A percentile compares a stretch with the other conserved stretches of the same genome.
Evolutionary conservation across 1,140 invertebrate genomes (phyloP).

Genomic region (Ceratosolen fusciceps): DNA sequence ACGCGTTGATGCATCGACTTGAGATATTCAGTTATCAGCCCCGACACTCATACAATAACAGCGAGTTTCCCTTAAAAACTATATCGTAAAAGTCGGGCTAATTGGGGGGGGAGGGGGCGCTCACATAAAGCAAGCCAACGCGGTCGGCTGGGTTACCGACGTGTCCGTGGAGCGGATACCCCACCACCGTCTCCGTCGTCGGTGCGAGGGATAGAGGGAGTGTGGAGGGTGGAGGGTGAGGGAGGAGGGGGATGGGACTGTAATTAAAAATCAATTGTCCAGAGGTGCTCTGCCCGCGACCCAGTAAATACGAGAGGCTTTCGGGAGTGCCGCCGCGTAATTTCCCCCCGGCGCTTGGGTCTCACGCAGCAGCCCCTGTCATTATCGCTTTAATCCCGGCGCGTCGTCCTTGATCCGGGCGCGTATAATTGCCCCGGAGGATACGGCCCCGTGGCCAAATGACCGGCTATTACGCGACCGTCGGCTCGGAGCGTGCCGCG

Average conservation of each 20-base stretch:
- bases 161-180: too few species aligned
- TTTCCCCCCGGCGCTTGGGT: slow-evolving; percentile 1
- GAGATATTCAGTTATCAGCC: neutral
- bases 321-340: slow-evolving; percentile 1
- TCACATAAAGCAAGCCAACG: neutral
- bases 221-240: too few species aligned
- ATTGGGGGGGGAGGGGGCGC: neutral
- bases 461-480: slow-evolving; percentile 20
- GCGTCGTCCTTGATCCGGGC: slow-evolving; percentile 1
- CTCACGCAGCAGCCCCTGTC: neutral
- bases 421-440: slow-evolving; percentile 7
- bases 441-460: neutral
- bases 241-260: too few species aligned
- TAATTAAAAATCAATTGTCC: slow-evolving; percentile 41
- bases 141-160: too few species aligned
- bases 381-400: slow-evolving; percentile 27
- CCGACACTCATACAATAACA: neutral
- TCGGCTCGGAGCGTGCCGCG: slow-evolving; percentile 16
- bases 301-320: slow-evolving; percentile 13
- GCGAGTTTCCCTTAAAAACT: neutral
- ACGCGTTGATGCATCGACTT: neutral
- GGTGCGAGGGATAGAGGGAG: neutral
- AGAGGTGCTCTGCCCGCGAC: neutral
- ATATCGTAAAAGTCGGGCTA: neutral
- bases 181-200: too few species aligned